These are phyloP conservation scores for Malacoctenus gilli DNA, from an alignment of 2,797 vertebrate genomes.

Conservation along the genomic window DNA sequence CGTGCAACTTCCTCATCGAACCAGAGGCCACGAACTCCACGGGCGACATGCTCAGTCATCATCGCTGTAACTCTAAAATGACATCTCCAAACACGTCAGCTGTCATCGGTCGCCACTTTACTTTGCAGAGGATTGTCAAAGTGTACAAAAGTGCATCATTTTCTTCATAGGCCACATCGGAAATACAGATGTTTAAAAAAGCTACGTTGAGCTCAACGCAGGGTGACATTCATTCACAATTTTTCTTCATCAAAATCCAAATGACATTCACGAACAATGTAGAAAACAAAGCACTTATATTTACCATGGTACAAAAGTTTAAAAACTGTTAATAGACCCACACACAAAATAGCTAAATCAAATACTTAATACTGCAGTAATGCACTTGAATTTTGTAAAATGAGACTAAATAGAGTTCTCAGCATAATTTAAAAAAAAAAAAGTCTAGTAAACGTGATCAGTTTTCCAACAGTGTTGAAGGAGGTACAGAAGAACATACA, in stretches of 20 bases:
- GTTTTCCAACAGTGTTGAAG: slow-evolving; percentile 60
- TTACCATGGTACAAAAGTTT: slow-evolving; percentile 19
- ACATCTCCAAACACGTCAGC: background rate
- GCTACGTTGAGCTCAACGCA: slow-evolving; percentile 53
- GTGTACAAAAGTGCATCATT: slow-evolving; percentile 72
- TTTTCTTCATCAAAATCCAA: slow-evolving; percentile 25
- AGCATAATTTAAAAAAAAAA: slow-evolving; percentile 76
- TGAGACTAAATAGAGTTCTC: slow-evolving; percentile 53
- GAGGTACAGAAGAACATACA: slow-evolving; percentile 52
- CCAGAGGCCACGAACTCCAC: no score
- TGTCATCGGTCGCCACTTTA: slow-evolving; percentile 54
- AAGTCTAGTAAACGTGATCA: slow-evolving; percentile 58
- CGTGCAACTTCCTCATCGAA: no score
- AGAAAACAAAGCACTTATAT: slow-evolving; percentile 58
- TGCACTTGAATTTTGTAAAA: slow-evolving; percentile 43
- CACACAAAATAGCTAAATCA: slow-evolving; percentile 43
- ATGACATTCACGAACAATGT: slow-evolving; percentile 56
- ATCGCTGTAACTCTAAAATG: slow-evolving; percentile 4
- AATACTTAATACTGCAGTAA: slow-evolving; percentile 50
- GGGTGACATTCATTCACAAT: slow-evolving; percentile 38
- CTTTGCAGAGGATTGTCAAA: slow-evolving; percentile 60
- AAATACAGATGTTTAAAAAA: slow-evolving; percentile 58
- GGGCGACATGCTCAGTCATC: no score
- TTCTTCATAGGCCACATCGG: slow-evolving; percentile 50
- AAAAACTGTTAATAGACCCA: slow-evolving; percentile 38